Base-by-base conservation (phyloP, 1,140 invertebrate species). In the Ylistrum balloti region DNA sequence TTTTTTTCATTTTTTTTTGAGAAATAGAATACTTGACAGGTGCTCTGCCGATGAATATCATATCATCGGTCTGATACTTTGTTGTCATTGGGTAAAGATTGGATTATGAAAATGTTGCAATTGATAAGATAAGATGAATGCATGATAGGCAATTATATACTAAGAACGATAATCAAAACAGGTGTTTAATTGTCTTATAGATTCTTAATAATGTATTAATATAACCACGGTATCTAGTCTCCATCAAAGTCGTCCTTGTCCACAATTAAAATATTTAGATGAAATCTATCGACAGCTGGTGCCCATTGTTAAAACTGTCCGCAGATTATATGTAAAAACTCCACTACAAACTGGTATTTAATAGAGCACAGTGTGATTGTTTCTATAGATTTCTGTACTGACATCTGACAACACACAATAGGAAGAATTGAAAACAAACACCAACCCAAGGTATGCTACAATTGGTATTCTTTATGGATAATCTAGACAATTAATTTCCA, bases 11-110 rank as follows among this genome's bases (percentile, higher is more conserved):
- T 20, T 74, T 74, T 28, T 74, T 28, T n/a, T 74, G 56, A 28
- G 56, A 74, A 74, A 74, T 74, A 74, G 56, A 74, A 74, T 74
- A 74, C n/a, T n/a, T 74, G n/a, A 74, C 56, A 74, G 56, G 56
- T 74, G 56, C n/a, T 17, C 13, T 5, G 5, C 28, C 22, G 22
- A 7, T 28, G 45, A 28, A 5, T 74, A 74, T 74, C n/a, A 74
- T 45, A 45, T 45, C 41, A 45, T 45, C 41, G 41, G 17, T 45
- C 7, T 17, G 41, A 28, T 74, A 2, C 22, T 28, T 28, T 74
- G n/a, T 74, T 28, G 22, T 28, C 22, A 17, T 74, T 74, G 22
- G 28, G 7, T n/a, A n/a, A 74, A n/a, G 56, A 74, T 74, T n/a
- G 22, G 15, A 74, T 28, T 28, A 74, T 74, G 56, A 74, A 45